Conservation (phyloP, 2,888 invertebrate species). For the Hirtodrosophila alboralis region DNA sequence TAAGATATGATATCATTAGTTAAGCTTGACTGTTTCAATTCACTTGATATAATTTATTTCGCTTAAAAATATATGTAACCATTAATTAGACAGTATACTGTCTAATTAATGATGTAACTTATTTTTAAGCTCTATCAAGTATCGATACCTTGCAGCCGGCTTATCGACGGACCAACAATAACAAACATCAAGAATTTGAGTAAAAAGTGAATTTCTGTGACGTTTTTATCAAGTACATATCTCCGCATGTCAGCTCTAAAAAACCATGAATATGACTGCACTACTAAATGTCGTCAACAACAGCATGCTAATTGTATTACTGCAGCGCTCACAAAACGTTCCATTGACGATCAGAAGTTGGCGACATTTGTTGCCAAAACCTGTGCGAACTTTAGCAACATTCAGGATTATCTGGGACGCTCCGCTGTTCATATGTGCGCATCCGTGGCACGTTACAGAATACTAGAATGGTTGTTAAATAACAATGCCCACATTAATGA, state of each 20-base stretch:
- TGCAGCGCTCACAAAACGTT: slow-evolving; percentile 87
- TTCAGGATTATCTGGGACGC: slow-evolving; percentile 88
- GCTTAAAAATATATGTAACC: too few relatives aligned
- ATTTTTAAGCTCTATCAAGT: background rate
- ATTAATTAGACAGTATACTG: too few relatives aligned
- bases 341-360: slow-evolving; percentile 86
- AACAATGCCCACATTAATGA: slow-evolving; percentile 84
- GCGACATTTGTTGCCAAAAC: slow-evolving; percentile 86
- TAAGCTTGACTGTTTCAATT: too few relatives aligned
- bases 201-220: slow-evolving; percentile 37
- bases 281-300: slow-evolving; percentile 86
- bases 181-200: slow-evolving; percentile 24
- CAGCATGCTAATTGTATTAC: slow-evolving; percentile 85
- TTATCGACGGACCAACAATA: background rate
- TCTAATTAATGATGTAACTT: background rate
- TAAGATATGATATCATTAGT: background rate
- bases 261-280: slow-evolving; percentile 85
- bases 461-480: slow-evolving; percentile 90
- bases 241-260: slow-evolving; percentile 64
- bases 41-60: background rate
- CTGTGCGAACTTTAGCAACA: slow-evolving; percentile 87
- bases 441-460: slow-evolving; percentile 88
- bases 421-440: slow-evolving; percentile 91
- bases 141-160: slow-evolving; percentile 15
- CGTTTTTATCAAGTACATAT: slow-evolving; percentile 18